Evolutionary conservation across 2,888 invertebrate genomes (phyloP).

Genomic region (Zaprionus obscuricornis): DNA sequence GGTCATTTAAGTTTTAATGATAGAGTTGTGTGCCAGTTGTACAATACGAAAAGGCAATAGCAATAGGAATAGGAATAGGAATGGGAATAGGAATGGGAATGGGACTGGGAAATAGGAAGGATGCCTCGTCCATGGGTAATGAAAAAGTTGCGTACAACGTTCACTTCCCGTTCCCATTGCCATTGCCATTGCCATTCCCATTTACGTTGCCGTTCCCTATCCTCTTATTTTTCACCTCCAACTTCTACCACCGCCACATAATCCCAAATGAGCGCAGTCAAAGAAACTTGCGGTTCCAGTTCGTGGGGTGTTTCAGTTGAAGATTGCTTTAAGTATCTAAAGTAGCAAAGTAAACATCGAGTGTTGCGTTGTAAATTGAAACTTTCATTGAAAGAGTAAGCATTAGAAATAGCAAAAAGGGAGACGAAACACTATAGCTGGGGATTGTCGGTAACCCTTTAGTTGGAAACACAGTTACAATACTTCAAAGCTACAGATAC

Average conservation of each 20-base stretch:
- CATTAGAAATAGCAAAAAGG: too few species aligned
- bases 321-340: slow-evolving; percentile 61
- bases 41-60: too few species aligned
- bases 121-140: slow-evolving; percentile 54
- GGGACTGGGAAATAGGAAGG: slow-evolving; percentile 46
- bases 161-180: too few species aligned
- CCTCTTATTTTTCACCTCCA: too few species aligned
- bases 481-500: not conserved
- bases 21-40: slow-evolving; percentile 73
- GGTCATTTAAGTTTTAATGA: slow-evolving; percentile 79
- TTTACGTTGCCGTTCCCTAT: too few species aligned
- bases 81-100: slow-evolving; percentile 20
- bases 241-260: too few species aligned
- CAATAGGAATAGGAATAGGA: not conserved
- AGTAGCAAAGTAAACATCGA: slow-evolving; percentile 58
- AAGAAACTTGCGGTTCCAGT: too few species aligned
- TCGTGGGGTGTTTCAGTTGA: slow-evolving; percentile 14
- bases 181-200: too few species aligned
- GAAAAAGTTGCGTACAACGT: slow-evolving; percentile 54
- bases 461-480: not conserved
- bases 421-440: too few species aligned
- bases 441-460: too few species aligned
- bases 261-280: too few species aligned
- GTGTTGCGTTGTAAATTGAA: slow-evolving; percentile 21
- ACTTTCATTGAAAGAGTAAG: slow-evolving; percentile 31